phyloP scores from a whole-genome alignment of 2,797 vertebrate species.

The Erethizon dorsatum region DNA sequence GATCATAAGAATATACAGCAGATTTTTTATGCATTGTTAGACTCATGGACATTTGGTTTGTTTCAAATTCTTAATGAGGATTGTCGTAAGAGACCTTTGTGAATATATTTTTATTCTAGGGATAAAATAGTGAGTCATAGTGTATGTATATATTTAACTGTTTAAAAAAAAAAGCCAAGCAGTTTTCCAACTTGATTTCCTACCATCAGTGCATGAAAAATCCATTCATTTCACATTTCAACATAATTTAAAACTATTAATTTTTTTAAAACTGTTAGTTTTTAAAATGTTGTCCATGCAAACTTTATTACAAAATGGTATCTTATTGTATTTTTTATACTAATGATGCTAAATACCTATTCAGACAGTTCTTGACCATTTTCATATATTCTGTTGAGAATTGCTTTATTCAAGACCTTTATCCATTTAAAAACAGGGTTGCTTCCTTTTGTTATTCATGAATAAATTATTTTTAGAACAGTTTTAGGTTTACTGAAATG shows the following conservation, averaged over 20 bases:
- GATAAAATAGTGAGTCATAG: background rate
- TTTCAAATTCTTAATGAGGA: conserved; percentile 14
- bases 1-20: background rate
- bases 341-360: background rate
- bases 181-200: background rate
- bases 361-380: background rate
- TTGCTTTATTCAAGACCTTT: conserved; percentile 24
- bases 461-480: background rate
- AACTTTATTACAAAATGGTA: conserved; percentile 11
- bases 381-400: background rate
- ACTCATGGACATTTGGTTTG: conserved; percentile 22
- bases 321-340: background rate
- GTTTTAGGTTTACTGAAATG: background rate
- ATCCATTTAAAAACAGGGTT: background rate
- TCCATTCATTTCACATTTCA: background rate
- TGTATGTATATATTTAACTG: background rate
- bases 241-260: background rate
- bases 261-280: background rate
- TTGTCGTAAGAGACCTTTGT: background rate
- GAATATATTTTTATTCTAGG: background rate
- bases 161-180: background rate
- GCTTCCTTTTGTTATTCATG: background rate
- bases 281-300: background rate
- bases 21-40: conserved; percentile 27
- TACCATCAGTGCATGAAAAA: background rate